phyloP scores from a whole-genome alignment of 2,113 vertebrate genomes.

The Gobiocypris rarus region DNA sequence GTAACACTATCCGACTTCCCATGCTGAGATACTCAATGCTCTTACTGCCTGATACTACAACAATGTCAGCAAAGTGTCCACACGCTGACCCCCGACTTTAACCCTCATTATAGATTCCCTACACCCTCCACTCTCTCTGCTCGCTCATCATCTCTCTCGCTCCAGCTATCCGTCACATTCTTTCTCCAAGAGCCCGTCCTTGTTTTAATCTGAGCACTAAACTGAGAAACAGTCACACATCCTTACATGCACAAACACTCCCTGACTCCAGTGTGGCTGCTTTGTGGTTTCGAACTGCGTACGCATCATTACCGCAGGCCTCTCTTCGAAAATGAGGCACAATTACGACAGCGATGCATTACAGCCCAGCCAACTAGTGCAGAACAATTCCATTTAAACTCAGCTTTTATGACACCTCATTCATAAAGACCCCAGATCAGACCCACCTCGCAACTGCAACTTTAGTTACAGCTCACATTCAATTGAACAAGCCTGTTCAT shows the following conservation, averaged over 20 bases:
- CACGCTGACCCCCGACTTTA: constrained; percentile 36
- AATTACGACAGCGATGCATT: constrained; percentile 67
- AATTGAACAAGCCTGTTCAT: constrained; percentile 30
- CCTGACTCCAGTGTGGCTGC: constrained; percentile 54
- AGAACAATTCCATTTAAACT: constrained; percentile 74
- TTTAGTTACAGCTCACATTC: constrained; percentile 45
- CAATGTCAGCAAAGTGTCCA: constrained; percentile 47
- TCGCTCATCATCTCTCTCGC: constrained; percentile 46
- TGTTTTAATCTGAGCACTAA: constrained; percentile 49
- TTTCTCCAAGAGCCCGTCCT: constrained; percentile 56
- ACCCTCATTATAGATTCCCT: constrained; percentile 45
- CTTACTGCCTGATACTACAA: constrained; percentile 56
- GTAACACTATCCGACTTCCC: constrained; percentile 26
- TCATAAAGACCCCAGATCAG: constrained; percentile 63
- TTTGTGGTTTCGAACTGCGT: constrained; percentile 62
- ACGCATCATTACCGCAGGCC: constrained; percentile 64
- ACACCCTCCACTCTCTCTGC: constrained; percentile 14
- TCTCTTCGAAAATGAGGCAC: constrained; percentile 71
- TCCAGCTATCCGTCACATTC: constrained; percentile 51
- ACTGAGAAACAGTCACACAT: constrained; percentile 44
- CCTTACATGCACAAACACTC: constrained; percentile 28
- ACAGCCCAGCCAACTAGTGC: constrained; percentile 70
- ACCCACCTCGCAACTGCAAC: neutral
- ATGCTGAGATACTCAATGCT: constrained; percentile 44
- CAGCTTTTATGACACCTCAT: constrained; percentile 59